Conservation (phyloP, 2,888 invertebrate genomes). For the Sinelater perroti region DNA sequence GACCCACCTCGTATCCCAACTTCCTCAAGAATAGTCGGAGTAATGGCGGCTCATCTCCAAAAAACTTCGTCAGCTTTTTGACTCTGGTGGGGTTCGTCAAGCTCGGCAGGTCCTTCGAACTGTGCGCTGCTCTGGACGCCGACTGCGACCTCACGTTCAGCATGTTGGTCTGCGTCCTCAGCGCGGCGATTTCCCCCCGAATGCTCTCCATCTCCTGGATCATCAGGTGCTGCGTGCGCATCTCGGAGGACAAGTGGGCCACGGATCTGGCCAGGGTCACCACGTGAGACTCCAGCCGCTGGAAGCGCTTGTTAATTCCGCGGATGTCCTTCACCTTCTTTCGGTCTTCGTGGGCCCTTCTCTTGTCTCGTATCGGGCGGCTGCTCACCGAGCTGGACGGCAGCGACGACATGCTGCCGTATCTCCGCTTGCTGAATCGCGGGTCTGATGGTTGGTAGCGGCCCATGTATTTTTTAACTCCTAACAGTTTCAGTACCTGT, state of each 20-base stretch:
- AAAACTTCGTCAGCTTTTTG: slow-evolving; percentile 90
- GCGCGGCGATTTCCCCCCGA: slow-evolving; percentile 80
- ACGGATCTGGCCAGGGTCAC: slow-evolving; percentile 90
- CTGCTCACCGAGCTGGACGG: slow-evolving; percentile 86
- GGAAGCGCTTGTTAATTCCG: slow-evolving; percentile 82
- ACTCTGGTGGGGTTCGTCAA: slow-evolving; percentile 88
- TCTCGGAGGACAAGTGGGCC: slow-evolving; percentile 90
- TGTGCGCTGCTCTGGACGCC: slow-evolving; percentile 65
- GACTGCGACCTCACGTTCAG: slow-evolving; percentile 72
- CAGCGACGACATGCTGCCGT: slow-evolving; percentile 84
- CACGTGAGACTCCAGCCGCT: slow-evolving; percentile 88
- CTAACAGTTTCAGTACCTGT: slow-evolving; percentile 69
- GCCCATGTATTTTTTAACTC: slow-evolving; percentile 63
- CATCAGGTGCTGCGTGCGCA: slow-evolving; percentile 88
- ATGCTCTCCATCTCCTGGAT: slow-evolving; percentile 91
- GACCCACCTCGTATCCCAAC: slow-evolving; percentile 85
- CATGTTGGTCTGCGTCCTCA: slow-evolving; percentile 74
- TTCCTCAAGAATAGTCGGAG: slow-evolving; percentile 89
- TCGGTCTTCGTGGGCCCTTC: slow-evolving; percentile 75
- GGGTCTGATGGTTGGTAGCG: slow-evolving; percentile 68
- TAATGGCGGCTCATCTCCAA: slow-evolving; percentile 91
- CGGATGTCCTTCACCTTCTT: slow-evolving; percentile 75
- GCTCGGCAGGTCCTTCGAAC: slow-evolving; percentile 70
- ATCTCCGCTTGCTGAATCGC: slow-evolving; percentile 66
- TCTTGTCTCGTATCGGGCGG: slow-evolving; percentile 76